Evolutionary conservation across 2,888 invertebrate genomes (phyloP).

Genomic region (Noctua pronuba): DNA sequence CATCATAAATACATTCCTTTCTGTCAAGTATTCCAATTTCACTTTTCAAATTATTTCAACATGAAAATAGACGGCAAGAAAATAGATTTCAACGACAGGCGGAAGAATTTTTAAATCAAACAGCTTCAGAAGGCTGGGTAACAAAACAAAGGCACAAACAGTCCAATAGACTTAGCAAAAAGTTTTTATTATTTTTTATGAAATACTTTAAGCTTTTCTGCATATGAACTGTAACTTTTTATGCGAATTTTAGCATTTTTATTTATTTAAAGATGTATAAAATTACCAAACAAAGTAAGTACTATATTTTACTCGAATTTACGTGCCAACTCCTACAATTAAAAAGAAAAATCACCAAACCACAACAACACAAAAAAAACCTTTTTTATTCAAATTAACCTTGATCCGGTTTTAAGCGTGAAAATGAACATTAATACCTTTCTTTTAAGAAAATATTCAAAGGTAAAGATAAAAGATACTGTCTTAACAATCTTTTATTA

Average conservation of each 20-base stretch:
- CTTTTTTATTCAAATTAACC: slow-evolving; percentile 51
- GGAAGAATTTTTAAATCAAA: slow-evolving; percentile 1
- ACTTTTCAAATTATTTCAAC: slow-evolving; percentile 2
- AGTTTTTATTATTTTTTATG: background rate
- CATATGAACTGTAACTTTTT: background rate
- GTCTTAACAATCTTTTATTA: slow-evolving; percentile 37
- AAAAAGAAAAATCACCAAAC: slow-evolving; percentile 31
- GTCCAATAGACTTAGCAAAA: background rate
- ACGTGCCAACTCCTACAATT: slow-evolving; percentile 15
- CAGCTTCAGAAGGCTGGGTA: background rate
- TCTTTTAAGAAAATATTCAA: slow-evolving; percentile 51
- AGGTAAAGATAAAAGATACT: slow-evolving; percentile 41
- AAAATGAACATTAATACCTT: slow-evolving; percentile 51
- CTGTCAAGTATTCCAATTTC: background rate
- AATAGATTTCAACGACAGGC: slow-evolving; percentile 9
- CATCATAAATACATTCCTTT: too few relatives aligned
- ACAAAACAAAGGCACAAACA: background rate
- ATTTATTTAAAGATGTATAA: slow-evolving; percentile 5
- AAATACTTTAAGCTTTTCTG: background rate
- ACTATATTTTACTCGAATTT: slow-evolving; percentile 21
- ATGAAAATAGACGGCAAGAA: too few relatives aligned
- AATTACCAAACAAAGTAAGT: slow-evolving; percentile 20
- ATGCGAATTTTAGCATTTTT: background rate
- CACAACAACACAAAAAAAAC: slow-evolving; percentile 15
- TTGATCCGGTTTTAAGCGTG: slow-evolving; percentile 37